Conservation (phyloP, 2,113 vertebrate species). For the Lophotis ruficrista region DNA sequence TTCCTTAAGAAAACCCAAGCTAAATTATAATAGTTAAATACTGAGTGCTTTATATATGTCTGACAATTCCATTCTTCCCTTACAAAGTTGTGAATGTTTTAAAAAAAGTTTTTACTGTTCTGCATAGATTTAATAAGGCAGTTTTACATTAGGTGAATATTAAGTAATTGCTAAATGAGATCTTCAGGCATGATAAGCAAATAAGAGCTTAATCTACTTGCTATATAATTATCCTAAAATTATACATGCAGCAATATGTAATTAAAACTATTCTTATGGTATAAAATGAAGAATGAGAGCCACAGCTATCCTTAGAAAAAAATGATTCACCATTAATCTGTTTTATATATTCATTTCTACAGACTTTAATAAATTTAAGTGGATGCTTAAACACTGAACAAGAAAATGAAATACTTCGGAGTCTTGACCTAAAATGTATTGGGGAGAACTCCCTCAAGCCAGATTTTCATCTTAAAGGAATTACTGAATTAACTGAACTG, state of each 20-base stretch:
- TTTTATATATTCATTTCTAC: neutral
- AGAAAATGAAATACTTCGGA: neutral
- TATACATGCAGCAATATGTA: neutral
- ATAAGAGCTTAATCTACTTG: neutral
- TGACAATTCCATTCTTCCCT: neutral
- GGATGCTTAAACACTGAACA: neutral
- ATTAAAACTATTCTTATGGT: neutral
- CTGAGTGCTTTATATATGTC: neutral
- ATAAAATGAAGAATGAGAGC: neutral
- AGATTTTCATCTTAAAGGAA: neutral
- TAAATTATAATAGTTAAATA: neutral
- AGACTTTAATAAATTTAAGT: neutral
- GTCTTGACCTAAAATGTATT: neutral
- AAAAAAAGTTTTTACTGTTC: neutral
- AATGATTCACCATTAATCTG: neutral
- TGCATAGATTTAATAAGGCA: neutral
- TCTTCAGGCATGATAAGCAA: conserved; percentile 27
- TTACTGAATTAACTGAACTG: neutral
- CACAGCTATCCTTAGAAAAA: neutral
- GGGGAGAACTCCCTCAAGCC: neutral
- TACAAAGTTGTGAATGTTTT: neutral
- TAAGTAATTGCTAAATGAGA: conserved; percentile 36
- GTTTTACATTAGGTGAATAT: conserved; percentile 16
- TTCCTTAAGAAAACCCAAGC: neutral
- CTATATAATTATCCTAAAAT: conserved; percentile 38